These are phyloP conservation scores for Melipona bicolor DNA, from an alignment of 2,888 invertebrate species.

Conservation along the genomic window DNA sequence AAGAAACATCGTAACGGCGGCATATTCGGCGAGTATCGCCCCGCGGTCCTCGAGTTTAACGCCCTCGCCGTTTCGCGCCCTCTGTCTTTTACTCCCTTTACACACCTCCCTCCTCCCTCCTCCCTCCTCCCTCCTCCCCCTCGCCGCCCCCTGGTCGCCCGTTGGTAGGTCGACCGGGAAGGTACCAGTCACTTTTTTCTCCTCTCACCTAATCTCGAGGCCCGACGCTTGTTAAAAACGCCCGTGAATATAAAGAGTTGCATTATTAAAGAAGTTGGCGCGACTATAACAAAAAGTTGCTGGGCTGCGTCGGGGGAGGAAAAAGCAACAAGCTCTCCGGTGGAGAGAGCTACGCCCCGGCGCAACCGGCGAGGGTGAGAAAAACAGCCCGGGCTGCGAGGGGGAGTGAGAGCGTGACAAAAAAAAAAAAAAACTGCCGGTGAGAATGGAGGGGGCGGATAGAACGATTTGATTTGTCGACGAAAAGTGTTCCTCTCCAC, in stretches of 20 bases:
- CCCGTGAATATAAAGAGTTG: slow-evolving; percentile 85
- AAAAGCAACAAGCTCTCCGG: slow-evolving; percentile 72
- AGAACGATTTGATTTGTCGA: slow-evolving; percentile 54
- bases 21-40: slow-evolving; percentile 75
- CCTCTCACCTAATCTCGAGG: slow-evolving; percentile 80
- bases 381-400: slow-evolving; percentile 16
- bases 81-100: background rate
- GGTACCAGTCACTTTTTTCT: slow-evolving; percentile 50
- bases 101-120: slow-evolving; percentile 27
- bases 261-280: slow-evolving; percentile 84
- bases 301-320: slow-evolving; percentile 66
- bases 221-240: slow-evolving; percentile 83
- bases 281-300: slow-evolving; percentile 83
- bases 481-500: slow-evolving; percentile 6
- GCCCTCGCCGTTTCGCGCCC: slow-evolving; percentile 39
- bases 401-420: slow-evolving; percentile 54
- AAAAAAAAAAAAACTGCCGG: slow-evolving; percentile 54
- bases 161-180: background rate
- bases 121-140: slow-evolving; percentile 17
- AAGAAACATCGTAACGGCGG: slow-evolving; percentile 82
- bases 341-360: slow-evolving; percentile 38
- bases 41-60: slow-evolving; percentile 59
- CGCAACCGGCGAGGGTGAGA: slow-evolving; percentile 49
- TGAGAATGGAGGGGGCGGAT: slow-evolving; percentile 39
- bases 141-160: background rate